Evolutionary conservation across 2,888 invertebrate genomes (phyloP).

Genomic region (Eremobia ochroleuca): DNA sequence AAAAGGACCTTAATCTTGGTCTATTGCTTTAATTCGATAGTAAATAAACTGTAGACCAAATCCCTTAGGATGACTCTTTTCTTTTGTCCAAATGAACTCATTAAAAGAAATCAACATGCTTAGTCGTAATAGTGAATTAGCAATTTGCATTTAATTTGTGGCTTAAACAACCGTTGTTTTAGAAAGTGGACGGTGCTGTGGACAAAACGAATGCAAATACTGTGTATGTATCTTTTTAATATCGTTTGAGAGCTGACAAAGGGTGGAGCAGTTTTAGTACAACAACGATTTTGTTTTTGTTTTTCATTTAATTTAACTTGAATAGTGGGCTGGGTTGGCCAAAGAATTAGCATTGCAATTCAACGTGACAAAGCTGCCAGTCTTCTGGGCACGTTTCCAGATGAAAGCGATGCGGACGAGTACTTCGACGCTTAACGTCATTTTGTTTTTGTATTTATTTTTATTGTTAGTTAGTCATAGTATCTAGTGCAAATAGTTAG

Average conservation of each 20-base stretch:
- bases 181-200: slow-evolving; percentile 12
- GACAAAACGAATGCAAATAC: slow-evolving; percentile 40
- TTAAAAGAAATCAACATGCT: slow-evolving; percentile 46
- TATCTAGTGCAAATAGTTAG: too few species aligned
- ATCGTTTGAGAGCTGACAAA: slow-evolving; percentile 29
- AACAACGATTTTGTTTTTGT: background rate
- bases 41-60: slow-evolving; percentile 26
- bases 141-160: slow-evolving; percentile 63
- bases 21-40: slow-evolving; percentile 27
- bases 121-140: slow-evolving; percentile 47
- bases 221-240: slow-evolving; percentile 29
- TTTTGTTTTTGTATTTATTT: too few species aligned
- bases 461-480: too few species aligned
- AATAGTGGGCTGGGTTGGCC: background rate
- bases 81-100: slow-evolving; percentile 42
- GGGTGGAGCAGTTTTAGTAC: slow-evolving; percentile 9
- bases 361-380: background rate
- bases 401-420: background rate
- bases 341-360: background rate
- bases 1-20: background rate
- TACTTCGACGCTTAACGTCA: too few species aligned
- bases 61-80: slow-evolving; percentile 16
- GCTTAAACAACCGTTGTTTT: slow-evolving; percentile 16
- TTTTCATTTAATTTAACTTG: background rate
- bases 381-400: background rate